These are phyloP conservation scores for Falco concolor DNA, from an alignment of 2,797 vertebrate species.

Conservation along the genomic window DNA sequence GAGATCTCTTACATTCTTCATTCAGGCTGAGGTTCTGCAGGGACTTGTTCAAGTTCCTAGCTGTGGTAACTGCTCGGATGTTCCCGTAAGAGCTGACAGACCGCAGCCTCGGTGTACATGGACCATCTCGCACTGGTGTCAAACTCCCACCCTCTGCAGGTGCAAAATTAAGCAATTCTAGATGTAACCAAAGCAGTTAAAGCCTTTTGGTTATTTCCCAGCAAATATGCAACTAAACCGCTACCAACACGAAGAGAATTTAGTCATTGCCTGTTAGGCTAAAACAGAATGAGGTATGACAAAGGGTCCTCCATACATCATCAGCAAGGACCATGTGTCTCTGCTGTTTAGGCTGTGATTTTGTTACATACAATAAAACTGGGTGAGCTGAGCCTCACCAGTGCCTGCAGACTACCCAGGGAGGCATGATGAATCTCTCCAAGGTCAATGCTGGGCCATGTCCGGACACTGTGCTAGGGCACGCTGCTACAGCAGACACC, in stretches of 20 bases:
- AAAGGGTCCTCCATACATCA: background rate
- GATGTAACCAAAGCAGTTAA: accelerated
- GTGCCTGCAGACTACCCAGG: background rate
- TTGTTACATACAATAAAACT: background rate
- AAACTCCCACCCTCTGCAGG: conserved; percentile 84
- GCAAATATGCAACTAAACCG: accelerated
- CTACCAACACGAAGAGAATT: accelerated
- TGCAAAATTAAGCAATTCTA: background rate
- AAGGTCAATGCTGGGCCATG: background rate
- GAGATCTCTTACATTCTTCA: conserved; percentile 83
- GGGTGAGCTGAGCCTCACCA: background rate
- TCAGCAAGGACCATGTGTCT: accelerated
- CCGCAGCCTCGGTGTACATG: conserved; percentile 87
- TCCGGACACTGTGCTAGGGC: background rate
- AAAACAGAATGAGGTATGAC: accelerated
- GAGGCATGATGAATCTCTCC: background rate
- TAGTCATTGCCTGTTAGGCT: accelerated
- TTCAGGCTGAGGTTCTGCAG: conserved; percentile 96
- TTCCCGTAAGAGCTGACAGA: conserved; percentile 97
- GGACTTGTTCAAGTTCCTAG: conserved; percentile 93
- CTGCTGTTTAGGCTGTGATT: background rate
- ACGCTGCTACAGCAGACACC: background rate
- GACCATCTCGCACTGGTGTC: conserved; percentile 89
- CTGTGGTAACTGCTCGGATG: conserved; percentile 88
- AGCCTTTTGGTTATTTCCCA: background rate